Evolutionary conservation across 2,113 vertebrate genomes (phyloP).

Genomic region (Balaeniceps rex): DNA sequence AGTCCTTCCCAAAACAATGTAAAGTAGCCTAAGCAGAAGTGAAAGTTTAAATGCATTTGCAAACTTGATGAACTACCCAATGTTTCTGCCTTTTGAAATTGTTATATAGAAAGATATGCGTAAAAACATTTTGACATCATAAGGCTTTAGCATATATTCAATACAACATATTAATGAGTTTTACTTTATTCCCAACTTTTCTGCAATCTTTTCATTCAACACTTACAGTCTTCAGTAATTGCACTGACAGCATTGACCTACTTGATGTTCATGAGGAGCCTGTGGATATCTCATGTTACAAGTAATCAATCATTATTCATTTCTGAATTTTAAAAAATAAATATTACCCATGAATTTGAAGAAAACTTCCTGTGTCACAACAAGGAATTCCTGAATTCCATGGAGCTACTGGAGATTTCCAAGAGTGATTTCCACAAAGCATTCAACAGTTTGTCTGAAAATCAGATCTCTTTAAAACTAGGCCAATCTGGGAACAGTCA

Average conservation of each 20-base stretch:
- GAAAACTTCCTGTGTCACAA: not conserved
- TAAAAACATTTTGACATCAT: not conserved
- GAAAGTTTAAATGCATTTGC: not conserved
- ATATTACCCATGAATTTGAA: not conserved
- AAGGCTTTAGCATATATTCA: not conserved
- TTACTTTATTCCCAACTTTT: not conserved
- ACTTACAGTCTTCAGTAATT: not conserved
- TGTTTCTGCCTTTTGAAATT: not conserved
- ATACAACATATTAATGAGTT: not conserved
- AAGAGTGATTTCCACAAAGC: not conserved
- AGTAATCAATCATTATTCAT: not conserved
- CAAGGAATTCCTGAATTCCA: not conserved
- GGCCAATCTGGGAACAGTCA: not conserved
- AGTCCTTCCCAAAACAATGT: not conserved
- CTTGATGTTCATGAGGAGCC: not conserved
- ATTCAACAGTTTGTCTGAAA: not conserved
- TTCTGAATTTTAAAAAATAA: not conserved
- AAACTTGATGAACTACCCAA: not conserved
- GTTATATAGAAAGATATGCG: not conserved
- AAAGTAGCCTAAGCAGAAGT: not conserved
- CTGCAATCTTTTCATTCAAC: not conserved
- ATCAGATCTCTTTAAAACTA: not conserved
- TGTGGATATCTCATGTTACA: not conserved
- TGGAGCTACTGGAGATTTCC: not conserved
- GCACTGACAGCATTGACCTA: not conserved